Evolutionary conservation across 2,113 vertebrate species (phyloP).

Genomic region (Cebus imitator): DNA sequence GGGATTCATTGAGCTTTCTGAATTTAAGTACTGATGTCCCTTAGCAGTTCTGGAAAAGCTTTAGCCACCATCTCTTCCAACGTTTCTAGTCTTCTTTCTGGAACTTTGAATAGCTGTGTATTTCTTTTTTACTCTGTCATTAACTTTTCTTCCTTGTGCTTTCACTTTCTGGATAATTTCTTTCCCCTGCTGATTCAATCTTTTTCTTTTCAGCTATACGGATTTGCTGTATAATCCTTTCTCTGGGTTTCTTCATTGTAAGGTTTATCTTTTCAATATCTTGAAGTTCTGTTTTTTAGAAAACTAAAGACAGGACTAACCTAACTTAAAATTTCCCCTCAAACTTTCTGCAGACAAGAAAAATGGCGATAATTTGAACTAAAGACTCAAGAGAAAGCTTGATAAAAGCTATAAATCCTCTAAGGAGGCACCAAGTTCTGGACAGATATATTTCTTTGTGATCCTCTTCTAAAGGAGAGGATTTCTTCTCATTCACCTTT

Average conservation of each 20-base stretch:
- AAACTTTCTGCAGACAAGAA: background rate
- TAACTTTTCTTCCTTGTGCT: background rate
- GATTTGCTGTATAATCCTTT: background rate
- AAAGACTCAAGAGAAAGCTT: background rate
- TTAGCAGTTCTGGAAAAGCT: background rate
- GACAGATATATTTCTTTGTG: background rate
- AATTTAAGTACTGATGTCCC: background rate
- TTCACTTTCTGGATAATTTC: background rate
- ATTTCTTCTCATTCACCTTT: background rate
- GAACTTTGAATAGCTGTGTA: background rate
- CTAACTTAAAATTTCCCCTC: background rate
- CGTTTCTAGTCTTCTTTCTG: background rate
- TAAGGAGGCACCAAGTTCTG: background rate
- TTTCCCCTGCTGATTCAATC: background rate
- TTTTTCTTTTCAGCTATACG: background rate
- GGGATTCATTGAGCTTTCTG: background rate
- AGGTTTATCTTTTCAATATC: background rate
- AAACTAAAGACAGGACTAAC: background rate
- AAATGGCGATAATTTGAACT: background rate
- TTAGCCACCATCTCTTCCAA: background rate
- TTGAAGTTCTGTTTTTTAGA: background rate
- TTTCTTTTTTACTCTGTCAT: background rate
- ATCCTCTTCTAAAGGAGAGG: background rate
- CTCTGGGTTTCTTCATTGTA: background rate
- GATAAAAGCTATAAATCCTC: background rate